Percentiles rank a stretch among this genome's conserved stretches.
These are phyloP conservation scores for Limonius californicus DNA, from an alignment of 1,140 invertebrate genomes.

Conservation along the genomic window DNA sequence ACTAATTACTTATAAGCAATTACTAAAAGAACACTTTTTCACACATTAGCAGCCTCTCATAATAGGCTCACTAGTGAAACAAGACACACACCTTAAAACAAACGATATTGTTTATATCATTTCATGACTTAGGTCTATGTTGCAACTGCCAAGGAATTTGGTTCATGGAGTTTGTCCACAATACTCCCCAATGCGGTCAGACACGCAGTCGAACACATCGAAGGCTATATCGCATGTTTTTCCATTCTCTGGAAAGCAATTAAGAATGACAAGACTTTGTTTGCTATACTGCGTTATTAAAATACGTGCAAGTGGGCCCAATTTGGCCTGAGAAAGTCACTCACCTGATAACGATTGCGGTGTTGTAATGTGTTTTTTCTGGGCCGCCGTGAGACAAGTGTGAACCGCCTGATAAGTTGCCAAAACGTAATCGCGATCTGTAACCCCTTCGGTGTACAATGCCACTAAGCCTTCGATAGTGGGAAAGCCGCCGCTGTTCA, in stretches of 20 bases:
- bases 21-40: too few species aligned
- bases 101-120: too few species aligned
- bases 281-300: neutral
- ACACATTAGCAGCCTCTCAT: too few species aligned
- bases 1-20: too few species aligned
- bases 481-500: conserved; percentile 57
- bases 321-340: neutral
- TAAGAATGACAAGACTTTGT: neutral
- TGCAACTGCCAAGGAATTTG: too few species aligned
- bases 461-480: conserved; percentile 62
- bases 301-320: too few species aligned
- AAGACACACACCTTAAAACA: too few species aligned
- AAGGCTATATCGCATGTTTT: conserved; percentile 68
- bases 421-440: conserved; percentile 66
- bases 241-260: conserved; percentile 54
- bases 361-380: conserved; percentile 34
- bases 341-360: conserved; percentile 34
- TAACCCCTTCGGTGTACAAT: conserved; percentile 65
- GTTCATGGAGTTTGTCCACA: conserved; percentile 48
- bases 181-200: conserved; percentile 65
- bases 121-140: too few species aligned
- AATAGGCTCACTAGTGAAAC: too few species aligned
- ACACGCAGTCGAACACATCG: conserved; percentile 70
- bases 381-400: conserved; percentile 53
- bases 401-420: conserved; percentile 63